Conservation (phyloP, 2,888 invertebrate genomes). For the Caenorhabditis wallacei region DNA sequence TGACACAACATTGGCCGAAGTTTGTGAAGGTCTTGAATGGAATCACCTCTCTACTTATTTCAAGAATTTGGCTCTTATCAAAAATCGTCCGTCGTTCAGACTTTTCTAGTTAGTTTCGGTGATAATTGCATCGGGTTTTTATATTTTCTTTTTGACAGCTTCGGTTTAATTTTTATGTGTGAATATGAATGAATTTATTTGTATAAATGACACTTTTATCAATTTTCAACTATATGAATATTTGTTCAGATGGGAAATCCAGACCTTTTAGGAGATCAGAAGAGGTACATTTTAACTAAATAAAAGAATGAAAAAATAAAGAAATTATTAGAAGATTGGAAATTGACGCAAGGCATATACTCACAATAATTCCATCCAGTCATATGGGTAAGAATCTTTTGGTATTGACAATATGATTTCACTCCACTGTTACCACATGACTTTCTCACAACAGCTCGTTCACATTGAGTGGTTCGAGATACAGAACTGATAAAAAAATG, state of each 20-base stretch:
- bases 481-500: constrained; percentile 49
- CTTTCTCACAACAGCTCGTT: constrained; percentile 56
- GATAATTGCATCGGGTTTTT: constrained; percentile 10
- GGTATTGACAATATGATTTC: constrained; percentile 56
- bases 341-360: constrained; percentile 47
- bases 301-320: too few species aligned
- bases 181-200: neutral
- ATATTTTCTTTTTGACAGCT: neutral
- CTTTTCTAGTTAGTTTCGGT: constrained; percentile 86
- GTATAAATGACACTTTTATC: neutral
- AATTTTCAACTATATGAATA: too few species aligned
- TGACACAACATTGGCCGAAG: constrained; percentile 71
- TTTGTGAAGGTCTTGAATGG: constrained; percentile 88
- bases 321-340: neutral
- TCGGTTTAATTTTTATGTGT: neutral
- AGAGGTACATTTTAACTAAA: too few species aligned
- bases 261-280: constrained; percentile 23
- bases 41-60: constrained; percentile 87
- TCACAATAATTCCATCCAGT: constrained; percentile 50
- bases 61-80: constrained; percentile 86
- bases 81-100: constrained; percentile 88
- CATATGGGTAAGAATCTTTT: constrained; percentile 54
- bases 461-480: constrained; percentile 56
- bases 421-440: constrained; percentile 42
- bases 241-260: too few species aligned